phyloP scores from a whole-genome alignment of 2,888 invertebrate species.

The Leptopilina drosophilae region DNA sequence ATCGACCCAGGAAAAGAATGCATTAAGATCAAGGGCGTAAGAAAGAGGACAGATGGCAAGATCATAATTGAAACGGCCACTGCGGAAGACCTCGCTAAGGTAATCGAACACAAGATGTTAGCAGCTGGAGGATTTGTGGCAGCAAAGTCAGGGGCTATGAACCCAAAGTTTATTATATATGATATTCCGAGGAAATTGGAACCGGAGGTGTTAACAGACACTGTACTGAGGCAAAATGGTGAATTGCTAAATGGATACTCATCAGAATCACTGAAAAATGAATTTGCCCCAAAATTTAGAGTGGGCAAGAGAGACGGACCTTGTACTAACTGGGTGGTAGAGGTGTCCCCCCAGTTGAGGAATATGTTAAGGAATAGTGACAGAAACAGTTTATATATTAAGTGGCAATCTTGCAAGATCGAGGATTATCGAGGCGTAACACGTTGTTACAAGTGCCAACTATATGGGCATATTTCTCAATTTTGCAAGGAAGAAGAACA shows the following conservation, averaged over 20 bases:
- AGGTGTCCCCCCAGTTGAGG: not conserved
- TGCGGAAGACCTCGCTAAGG: no score
- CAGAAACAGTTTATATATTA: not conserved
- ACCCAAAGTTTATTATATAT: no score
- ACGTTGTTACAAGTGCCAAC: not conserved
- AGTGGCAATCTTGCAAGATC: not conserved
- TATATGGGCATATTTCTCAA: slow-evolving; percentile 41
- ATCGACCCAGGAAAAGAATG: no score
- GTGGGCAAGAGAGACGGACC: not conserved
- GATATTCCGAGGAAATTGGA: slow-evolving; percentile 3
- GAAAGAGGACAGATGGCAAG: no score
- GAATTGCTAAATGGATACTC: no score
- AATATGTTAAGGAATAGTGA: not conserved
- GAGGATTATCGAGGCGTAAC: not conserved
- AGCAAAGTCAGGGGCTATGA: no score
- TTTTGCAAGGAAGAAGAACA: slow-evolving; percentile 26
- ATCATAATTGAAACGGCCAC: no score
- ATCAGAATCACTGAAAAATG: not conserved
- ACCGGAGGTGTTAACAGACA: no score
- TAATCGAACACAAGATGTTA: no score
- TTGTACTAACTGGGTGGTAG: not conserved
- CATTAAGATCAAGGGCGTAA: no score
- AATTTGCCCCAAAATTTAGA: not conserved
- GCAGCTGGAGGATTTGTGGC: no score
- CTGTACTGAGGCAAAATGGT: no score